Conservation (phyloP, 2,113 vertebrate species). For the Periophthalmus modestus region DNA sequence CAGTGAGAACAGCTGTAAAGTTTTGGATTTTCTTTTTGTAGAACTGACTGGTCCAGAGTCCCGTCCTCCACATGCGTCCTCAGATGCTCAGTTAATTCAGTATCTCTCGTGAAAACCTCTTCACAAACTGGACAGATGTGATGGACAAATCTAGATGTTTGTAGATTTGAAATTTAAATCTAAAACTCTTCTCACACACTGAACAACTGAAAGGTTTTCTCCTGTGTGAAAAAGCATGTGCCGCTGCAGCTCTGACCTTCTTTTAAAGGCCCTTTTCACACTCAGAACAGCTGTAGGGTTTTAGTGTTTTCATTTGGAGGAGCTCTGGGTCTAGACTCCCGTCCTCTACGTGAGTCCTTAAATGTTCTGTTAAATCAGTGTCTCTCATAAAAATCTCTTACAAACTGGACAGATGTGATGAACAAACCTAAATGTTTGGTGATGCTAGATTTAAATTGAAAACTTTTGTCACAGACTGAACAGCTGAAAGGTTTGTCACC, state of each 20-base stretch:
- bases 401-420: background rate
- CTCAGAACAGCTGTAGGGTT: background rate
- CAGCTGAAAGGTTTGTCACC: slow-evolving; percentile 40
- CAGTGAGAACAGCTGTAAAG: background rate
- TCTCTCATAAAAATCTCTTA: background rate
- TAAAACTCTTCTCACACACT: background rate
- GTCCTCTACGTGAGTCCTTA: background rate
- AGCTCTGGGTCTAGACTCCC: background rate
- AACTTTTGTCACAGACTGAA: background rate
- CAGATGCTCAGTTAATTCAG: background rate
- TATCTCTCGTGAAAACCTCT: background rate
- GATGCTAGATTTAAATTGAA: background rate
- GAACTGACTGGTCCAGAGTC: background rate
- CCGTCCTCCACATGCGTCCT: background rate
- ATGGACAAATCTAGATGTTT: background rate
- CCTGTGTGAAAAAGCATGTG: background rate
- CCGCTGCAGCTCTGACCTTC: background rate
- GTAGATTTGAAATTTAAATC: background rate
- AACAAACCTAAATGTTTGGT: background rate
- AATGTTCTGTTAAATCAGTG: background rate
- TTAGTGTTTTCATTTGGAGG: background rate
- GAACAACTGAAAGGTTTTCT: background rate
- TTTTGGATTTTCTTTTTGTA: background rate
- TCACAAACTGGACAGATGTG: background rate
- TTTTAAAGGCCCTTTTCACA: background rate